phyloP scores from a whole-genome alignment of 2,113 vertebrate genomes.

The Mohoua ochrocephala region DNA sequence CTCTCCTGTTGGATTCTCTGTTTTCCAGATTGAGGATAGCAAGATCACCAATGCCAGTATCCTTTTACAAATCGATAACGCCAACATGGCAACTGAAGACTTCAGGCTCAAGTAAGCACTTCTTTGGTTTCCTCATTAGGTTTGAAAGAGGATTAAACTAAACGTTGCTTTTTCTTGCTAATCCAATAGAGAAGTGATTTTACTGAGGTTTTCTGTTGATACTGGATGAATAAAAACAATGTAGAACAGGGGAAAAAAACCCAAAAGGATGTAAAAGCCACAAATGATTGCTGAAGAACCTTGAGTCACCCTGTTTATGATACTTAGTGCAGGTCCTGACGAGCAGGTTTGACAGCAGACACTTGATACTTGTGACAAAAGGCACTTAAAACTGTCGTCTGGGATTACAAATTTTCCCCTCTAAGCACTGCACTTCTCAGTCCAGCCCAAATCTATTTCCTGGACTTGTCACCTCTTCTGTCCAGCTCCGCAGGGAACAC shows the following conservation, averaged over 20 bases:
- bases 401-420: constrained; percentile 1
- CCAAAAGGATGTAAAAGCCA: constrained; percentile 6
- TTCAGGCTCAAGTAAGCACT: constrained; percentile 78
- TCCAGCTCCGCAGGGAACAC: not conserved
- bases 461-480: not conserved
- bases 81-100: constrained; percentile 77
- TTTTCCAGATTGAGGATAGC: constrained; percentile 72
- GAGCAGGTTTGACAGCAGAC: constrained; percentile 42
- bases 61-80: constrained; percentile 76
- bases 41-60: constrained; percentile 74
- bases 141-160: not conserved
- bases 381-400: constrained; percentile 10
- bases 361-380: constrained; percentile 51
- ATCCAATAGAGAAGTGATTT: not conserved
- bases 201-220: not conserved
- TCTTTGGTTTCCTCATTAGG: not conserved
- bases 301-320: constrained; percentile 56
- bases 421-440: not conserved
- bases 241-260: not conserved
- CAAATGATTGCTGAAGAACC: not conserved
- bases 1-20: not conserved
- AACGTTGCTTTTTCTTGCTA: not conserved
- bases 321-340: not conserved
- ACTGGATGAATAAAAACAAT: not conserved
- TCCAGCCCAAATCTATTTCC: constrained; percentile 23